These are phyloP conservation scores for Chloropsis cyanopogon DNA, from an alignment of 2,113 vertebrate genomes.

Conservation along the genomic window DNA sequence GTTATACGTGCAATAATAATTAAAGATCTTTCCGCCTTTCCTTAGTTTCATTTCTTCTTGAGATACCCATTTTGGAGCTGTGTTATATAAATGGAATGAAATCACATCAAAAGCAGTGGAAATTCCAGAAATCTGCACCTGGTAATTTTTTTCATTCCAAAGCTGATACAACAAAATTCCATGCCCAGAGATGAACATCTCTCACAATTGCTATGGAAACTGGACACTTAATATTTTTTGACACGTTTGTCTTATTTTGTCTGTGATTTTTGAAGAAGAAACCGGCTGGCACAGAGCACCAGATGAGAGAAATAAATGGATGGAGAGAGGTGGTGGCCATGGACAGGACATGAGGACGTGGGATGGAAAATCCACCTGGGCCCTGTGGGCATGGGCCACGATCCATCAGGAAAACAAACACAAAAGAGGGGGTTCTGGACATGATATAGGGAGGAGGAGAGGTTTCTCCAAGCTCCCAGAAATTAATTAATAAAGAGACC, in stretches of 20 bases:
- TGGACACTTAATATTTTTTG: slow-evolving; percentile 8
- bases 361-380: background rate
- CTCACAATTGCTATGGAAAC: slow-evolving; percentile 62
- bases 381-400: accelerated
- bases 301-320: background rate
- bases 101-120: background rate
- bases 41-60: background rate
- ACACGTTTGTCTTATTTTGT: slow-evolving; percentile 38
- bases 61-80: background rate
- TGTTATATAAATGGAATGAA: background rate
- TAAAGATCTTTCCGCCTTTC: background rate
- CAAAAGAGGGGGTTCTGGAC: background rate
- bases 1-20: background rate
- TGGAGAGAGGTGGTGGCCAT: background rate
- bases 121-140: background rate
- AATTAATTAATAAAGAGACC: background rate
- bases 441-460: background rate
- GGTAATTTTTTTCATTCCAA: background rate
- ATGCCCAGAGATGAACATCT: background rate
- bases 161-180: background rate
- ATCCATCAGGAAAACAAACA: background rate
- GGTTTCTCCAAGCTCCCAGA: background rate
- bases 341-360: background rate
- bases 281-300: background rate
- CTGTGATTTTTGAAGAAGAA: background rate